Conservation (phyloP, 1,140 invertebrate species). For the Drosophila ficusphila region DNA sequence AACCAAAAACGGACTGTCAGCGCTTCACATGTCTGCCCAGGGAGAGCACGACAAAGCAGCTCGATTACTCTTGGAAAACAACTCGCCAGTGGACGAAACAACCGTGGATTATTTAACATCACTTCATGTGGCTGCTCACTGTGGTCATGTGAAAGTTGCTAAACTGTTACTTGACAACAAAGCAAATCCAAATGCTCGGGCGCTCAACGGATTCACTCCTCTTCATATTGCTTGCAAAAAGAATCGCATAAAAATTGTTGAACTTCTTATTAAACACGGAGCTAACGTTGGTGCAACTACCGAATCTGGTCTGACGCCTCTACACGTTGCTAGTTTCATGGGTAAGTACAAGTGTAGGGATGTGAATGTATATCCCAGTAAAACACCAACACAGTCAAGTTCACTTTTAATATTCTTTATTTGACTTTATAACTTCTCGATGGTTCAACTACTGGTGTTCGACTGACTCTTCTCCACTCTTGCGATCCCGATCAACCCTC, state of each 20-base stretch:
- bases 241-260: conserved; percentile 98
- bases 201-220: conserved; percentile 99
- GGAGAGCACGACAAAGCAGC: conserved; percentile 98
- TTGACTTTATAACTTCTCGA: no score
- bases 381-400: no score
- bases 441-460: no score
- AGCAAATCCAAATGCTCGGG: conserved; percentile 98
- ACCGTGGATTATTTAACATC: conserved; percentile 99
- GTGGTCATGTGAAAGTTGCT: conserved; percentile 96
- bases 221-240: conserved; percentile 99
- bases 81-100: conserved; percentile 98
- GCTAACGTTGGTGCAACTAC: conserved; percentile 91
- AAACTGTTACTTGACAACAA: conserved; percentile 96
- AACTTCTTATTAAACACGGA: conserved; percentile 96
- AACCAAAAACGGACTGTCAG: conserved; percentile 98
- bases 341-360: conserved; percentile 85
- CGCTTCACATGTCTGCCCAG: conserved; percentile 97
- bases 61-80: conserved; percentile 94
- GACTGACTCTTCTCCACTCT: no score
- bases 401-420: no score
- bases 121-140: conserved; percentile 97
- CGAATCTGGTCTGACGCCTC: conserved; percentile 94
- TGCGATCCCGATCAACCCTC: no score
- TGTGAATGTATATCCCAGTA: no score
- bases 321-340: conserved; percentile 99